A percentile compares a stretch with the other conserved stretches of the same genome.
Evolutionary conservation across 1,140 invertebrate species (phyloP).

Genomic region (Aphis gossypii): DNA sequence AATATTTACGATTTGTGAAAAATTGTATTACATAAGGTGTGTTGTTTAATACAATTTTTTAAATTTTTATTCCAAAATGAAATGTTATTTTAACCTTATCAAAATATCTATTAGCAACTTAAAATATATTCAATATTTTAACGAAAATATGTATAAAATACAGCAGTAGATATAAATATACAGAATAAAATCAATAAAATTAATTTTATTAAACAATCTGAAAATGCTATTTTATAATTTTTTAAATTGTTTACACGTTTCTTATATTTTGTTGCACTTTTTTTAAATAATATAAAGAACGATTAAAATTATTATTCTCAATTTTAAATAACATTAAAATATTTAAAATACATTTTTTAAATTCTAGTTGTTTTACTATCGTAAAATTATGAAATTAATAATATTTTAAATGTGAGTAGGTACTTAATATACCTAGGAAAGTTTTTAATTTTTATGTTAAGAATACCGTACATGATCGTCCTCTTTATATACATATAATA

Average conservation of each 20-base stretch:
- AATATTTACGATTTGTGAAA: not conserved
- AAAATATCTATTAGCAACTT: too few relatives aligned
- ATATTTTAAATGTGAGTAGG: not conserved
- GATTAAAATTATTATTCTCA: not conserved
- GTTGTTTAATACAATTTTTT: not conserved
- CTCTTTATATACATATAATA: not conserved
- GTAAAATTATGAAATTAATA: not conserved
- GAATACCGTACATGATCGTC: not conserved
- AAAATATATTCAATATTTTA: too few relatives aligned
- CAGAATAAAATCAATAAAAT: too few relatives aligned
- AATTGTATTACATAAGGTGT: not conserved
- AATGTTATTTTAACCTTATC: not conserved
- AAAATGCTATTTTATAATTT: not conserved
- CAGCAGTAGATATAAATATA: too few relatives aligned
- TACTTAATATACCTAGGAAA: not conserved
- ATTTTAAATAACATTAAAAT: not conserved
- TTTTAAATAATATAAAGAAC: not conserved
- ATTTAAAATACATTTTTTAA: not conserved
- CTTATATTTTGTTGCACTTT: not conserved
- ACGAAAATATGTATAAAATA: too few relatives aligned
- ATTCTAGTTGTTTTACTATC: not conserved
- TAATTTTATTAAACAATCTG: not conserved
- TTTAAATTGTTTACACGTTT: not conserved
- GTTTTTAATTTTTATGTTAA: conserved; percentile 20
- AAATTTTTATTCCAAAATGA: not conserved